Evolutionary conservation across 2,113 vertebrate genomes (phyloP), one percentile per base, ranked within the genome.

Genomic region (Raphicerus campestris): DNA sequence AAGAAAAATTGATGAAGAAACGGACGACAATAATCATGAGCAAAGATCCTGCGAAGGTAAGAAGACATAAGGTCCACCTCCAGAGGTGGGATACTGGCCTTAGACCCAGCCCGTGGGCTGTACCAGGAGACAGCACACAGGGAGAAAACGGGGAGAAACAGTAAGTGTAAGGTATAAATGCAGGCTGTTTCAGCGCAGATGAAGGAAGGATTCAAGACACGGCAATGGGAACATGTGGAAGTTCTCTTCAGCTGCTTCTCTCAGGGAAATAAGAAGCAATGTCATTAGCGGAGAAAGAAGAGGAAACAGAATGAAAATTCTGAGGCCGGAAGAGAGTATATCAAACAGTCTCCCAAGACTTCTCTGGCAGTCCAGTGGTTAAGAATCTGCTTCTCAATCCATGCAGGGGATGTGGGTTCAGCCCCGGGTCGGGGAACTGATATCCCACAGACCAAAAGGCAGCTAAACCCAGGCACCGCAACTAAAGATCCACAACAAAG

Each of bases 121-220:
- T 17, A n/a, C 26, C 35, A 10, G 35, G 60, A 89, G 22, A 32
- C 30, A 15, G 26, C 7, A 26, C 1, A 4, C 2, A 2, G 20
- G 32, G 61, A 80, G 80, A 73, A 45, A 10, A 6, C 3, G 1
- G 20, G 32, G 61, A 80, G 80, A 73, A 47, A 10, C 10, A 10
- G 58, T 4, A 53, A 13, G 66, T 9, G 17, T 7, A 17, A 49
- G 53, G 9, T 32, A 49, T 1, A 13, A 35, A 63, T 1, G 35
- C 30, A 22, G 75, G 16, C 19, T 2, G 2, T 3, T 5, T 9
- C 2, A 20, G 30, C 5, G 4, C 49, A 28, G 39, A 28, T 19
- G 16, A 42, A 45, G n/a, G 20, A 20, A 42, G 17, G 6, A 28
- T 24, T 32, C 22, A 26, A 45, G 53, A 26, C 9, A 6, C 5